Evolutionary conservation across 1,140 invertebrate genomes (phyloP), one percentile per base, ranked within the genome.

Genomic region (Parapsyche elsis): DNA sequence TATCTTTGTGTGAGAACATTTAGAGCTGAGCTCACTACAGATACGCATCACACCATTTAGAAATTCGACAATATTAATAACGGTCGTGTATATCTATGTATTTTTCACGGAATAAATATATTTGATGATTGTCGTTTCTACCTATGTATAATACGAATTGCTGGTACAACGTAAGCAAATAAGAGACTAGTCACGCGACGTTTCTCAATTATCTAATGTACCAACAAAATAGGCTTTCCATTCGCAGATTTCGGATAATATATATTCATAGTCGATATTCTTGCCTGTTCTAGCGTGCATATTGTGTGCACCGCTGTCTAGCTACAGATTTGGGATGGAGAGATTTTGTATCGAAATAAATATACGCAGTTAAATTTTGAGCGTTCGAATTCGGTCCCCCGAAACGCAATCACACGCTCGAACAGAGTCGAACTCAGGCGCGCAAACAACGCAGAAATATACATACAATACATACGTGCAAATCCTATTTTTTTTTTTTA

Each of bases 321-420:
- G 30, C n/a, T n/a, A 38, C 7, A 38, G 30, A 38, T 38, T 38
- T 38, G 30, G 30, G 30, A 38, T 38, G 7, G 30, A 38, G 30
- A 38, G 30, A 38, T 38, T 61, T 61, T 61, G 21, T 19, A 61
- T 61, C 21, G 64, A 67, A 67, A 67, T 67, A 67, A 67, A 67
- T 67, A 67, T 26, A 67, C 24, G 64, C 64, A 24, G 64, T 67
- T 67, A 67, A 67, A 67, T 67, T 67, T 67, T 67, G 64, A 67
- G 21, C 64, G 23, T 26, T 67, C 24, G 64, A 67, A 26, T 30
- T 23, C n/a, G 64, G 21, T 19, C 23, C 10, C n/a, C 24, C 24
- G 46, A 74, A 75, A 75, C 24, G 73, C 73, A 75, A 75, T 75
- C 73, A 75, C 45, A 75, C 45, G 73, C 45, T 75, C 23, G 44